Base-by-base conservation (phyloP, 2,113 vertebrate genomes). In the Aspiorhynchus laticeps region DNA sequence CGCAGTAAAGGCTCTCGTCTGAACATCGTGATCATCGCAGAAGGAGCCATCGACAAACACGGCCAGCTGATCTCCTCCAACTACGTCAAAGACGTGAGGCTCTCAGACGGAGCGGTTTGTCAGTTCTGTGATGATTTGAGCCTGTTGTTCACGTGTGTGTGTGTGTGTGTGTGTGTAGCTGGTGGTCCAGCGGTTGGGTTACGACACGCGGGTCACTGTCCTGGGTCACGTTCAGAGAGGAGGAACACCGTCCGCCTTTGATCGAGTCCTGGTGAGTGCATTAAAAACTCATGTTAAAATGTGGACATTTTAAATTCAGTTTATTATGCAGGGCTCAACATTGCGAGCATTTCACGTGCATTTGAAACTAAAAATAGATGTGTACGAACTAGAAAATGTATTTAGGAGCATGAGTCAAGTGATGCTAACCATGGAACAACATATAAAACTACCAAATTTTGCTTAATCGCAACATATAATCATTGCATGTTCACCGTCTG, bases 11-110 rank as follows among this genome's bases (percentile, higher is more conserved):
- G 98, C 51, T 97, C 96, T 7, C 95, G 98, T 80, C 92, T 99
- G 90, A 99, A 99, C 89, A 97, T 98, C 80, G 96, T 99, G 89
- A 99, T 99, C 6, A 95, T 98, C 90, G 98, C 97, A 0, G 98
- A 99, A 90, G 98, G 98, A 0, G 97, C 98, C 0, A 96, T 97
- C 0, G 94, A 98, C 89, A 93, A 79, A 69, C 78, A 92, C 0
- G 96, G 97, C 43, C 94, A 96, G 28, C 87, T 95, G 21, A 99
- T 99, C 91, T 95, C 94, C 77, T 96, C 97, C 0, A 97, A 97
- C 0, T 61, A 92, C 0, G 85, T 99, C 87, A 98, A 96, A 91
- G 8, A 91, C 0, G 98, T 99, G 89, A 94, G 96, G 33, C 46
- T 84, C 14, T n/a, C 43, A 4, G 7, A 75, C 2, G 19, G 1